Evolutionary conservation across 1,140 invertebrate genomes (phyloP).

Genomic region (Doryteuthis pealeii): DNA sequence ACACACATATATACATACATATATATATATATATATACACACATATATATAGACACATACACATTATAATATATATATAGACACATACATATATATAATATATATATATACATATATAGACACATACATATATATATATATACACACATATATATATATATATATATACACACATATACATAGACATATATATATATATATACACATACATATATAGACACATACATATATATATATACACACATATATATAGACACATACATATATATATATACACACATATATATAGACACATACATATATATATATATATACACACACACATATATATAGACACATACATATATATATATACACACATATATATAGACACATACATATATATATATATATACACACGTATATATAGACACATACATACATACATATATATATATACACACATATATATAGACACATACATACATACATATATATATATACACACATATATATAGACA

Average conservation of each 20-base stretch:
- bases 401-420: neutral
- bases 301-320: neutral
- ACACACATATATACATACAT: too few species aligned
- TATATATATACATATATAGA: neutral
- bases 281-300: neutral
- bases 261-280: neutral
- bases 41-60: neutral
- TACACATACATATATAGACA: neutral
- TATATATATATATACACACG: neutral
- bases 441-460: neutral
- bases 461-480: neutral
- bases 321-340: neutral
- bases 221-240: neutral
- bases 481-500: neutral
- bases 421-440: neutral
- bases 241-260: neutral
- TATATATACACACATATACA: neutral
- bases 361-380: neutral
- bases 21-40: too few species aligned
- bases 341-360: neutral
- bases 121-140: neutral
- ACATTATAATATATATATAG: neutral
- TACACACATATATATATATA: neutral
- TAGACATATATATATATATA: neutral
- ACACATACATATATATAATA: neutral